These are phyloP conservation scores for Fabriciana adippe DNA, from an alignment of 2,888 invertebrate genomes.

Conservation along the genomic window DNA sequence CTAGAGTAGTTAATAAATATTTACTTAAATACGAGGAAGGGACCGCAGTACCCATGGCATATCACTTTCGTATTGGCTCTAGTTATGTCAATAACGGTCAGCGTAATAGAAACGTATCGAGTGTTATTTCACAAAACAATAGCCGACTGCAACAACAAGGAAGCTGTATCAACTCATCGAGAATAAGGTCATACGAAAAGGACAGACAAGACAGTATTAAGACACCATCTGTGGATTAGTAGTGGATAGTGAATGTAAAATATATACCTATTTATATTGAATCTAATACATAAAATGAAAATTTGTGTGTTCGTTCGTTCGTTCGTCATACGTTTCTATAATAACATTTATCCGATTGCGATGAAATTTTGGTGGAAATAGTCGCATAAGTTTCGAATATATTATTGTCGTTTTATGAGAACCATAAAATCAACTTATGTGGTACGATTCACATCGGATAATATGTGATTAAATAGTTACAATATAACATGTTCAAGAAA, in stretches of 20 bases:
- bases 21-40: conserved; percentile 35
- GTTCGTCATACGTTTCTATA: too few relatives aligned
- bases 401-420: too few relatives aligned
- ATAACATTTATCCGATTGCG: too few relatives aligned
- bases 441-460: too few relatives aligned
- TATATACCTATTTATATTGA: too few relatives aligned
- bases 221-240: conserved; percentile 7
- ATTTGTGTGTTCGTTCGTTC: too few relatives aligned
- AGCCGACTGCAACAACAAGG: conserved; percentile 51
- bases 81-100: conserved; percentile 40
- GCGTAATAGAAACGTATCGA: conserved; percentile 40
- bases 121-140: conserved; percentile 51
- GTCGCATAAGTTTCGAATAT: too few relatives aligned
- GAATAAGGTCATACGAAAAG: conserved; percentile 34
- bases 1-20: conserved; percentile 17
- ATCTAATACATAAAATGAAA: too few relatives aligned
- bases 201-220: conserved; percentile 21
- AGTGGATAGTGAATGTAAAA: not conserved
- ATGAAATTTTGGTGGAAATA: too few relatives aligned
- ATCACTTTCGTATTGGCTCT: conserved; percentile 39
- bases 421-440: too few relatives aligned
- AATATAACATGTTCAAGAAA: too few relatives aligned
- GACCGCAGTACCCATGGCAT: conserved; percentile 35
- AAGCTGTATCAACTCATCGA: conserved; percentile 52
- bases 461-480: too few relatives aligned